Evolutionary conservation across 1,140 invertebrate species (phyloP).

Genomic region (Platorchestia sp.): DNA sequence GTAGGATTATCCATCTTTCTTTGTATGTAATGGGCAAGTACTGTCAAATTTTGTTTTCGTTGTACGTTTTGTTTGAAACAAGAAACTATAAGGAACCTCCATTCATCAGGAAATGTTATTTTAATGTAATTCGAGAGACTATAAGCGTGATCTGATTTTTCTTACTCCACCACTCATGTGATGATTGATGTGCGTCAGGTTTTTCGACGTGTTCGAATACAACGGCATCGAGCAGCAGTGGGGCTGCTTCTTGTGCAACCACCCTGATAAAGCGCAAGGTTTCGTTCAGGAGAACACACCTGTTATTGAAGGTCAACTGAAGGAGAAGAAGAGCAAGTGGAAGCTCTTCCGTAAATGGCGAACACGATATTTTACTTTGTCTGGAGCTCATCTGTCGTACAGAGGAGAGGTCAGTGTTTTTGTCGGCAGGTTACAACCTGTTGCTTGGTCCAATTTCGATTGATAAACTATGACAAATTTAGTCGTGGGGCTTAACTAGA

Average conservation of each 20-base stretch:
- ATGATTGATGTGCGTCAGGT: slow-evolving; percentile 73
- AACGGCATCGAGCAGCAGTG: slow-evolving; percentile 78
- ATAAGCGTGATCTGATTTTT: not conserved
- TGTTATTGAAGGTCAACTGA: slow-evolving; percentile 90
- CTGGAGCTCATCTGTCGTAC: slow-evolving; percentile 89
- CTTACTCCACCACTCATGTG: not conserved
- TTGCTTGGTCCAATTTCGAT: not conserved
- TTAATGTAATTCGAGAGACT: not conserved
- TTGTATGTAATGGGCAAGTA: no score
- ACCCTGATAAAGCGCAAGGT: slow-evolving; percentile 87
- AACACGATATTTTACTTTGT: slow-evolving; percentile 92
- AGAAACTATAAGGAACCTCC: no score
- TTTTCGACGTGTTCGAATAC: slow-evolving; percentile 93
- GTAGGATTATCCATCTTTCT: no score
- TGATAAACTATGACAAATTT: not conserved
- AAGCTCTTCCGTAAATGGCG: slow-evolving; percentile 90
- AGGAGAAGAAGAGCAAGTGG: slow-evolving; percentile 96
- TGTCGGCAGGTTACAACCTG: not conserved
- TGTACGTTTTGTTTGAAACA: no score
- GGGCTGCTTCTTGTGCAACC: slow-evolving; percentile 92
- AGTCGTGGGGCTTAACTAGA: no score
- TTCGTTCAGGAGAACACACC: slow-evolving; percentile 77
- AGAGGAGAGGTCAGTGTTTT: slow-evolving; percentile 81
- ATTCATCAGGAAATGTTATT: not conserved
- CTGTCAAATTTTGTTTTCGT: no score